Evolutionary conservation across 2,797 vertebrate species (phyloP), one percentile per base, ranked within the genome.

Genomic region (Poecilia velifera): DNA sequence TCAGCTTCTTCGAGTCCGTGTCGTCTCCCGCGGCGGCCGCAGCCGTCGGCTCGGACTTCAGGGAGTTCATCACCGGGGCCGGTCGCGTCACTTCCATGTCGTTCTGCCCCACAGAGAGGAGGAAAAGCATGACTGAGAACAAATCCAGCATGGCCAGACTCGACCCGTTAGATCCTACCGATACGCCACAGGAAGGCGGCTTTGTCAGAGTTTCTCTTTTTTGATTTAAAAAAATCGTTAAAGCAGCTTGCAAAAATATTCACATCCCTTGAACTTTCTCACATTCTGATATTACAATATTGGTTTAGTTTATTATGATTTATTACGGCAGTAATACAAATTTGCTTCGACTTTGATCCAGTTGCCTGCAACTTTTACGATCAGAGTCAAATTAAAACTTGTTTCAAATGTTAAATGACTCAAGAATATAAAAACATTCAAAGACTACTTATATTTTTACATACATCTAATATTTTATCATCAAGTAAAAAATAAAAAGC

Each of bases 1-100:
- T 84, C 28, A 98, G 90, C 81, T 97, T 99, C 94, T 96, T 97
- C 93, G 97, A 96, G 94, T 99, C 98, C 0, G 94, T 85, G 22
- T 99, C 97, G 9, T 97, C 98, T 84, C 94, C 89, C 0, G 96
- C 93, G 86, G 94, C 91, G 71, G 96, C 91, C 34, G 96, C 91
- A 46, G 88, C 91, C 0, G 89, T 46, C 0, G 95, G 91, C 57
- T 98, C 97, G 77, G 90, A 92, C 92, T 97, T 98, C 79, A 95
- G 92, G 25, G 97, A 96, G 87, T 97, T 98, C 90, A 96, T 93
- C 82, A 95, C 79, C 0, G 96, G 95, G 74, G 94, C 84, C 0
- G 96, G 83, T 95, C 97, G 98, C 93, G 82, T 90, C 80, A 90
- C 91, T 68, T 98, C 98, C 84, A 96, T 90, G 80, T 98, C 97